Conservation (phyloP, 2,888 invertebrate species). For the Tineola bisselliella region DNA sequence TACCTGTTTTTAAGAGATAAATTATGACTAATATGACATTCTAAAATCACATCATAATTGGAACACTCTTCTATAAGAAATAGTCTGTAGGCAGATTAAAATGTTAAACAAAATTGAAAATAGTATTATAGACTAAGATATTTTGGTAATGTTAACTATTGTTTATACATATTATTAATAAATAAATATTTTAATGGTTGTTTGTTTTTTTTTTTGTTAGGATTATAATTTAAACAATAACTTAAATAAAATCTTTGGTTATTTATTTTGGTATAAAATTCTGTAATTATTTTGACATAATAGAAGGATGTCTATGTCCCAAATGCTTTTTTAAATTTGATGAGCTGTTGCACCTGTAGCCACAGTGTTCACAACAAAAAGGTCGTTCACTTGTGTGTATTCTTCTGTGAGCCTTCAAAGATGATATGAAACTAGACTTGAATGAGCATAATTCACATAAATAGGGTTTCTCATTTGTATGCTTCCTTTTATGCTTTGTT, state of each 20-base stretch:
- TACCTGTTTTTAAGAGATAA: no score
- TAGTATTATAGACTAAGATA: neutral
- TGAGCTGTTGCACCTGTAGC: constrained; percentile 54
- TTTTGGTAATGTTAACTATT: neutral
- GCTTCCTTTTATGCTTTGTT: constrained; percentile 52
- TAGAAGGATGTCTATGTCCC: constrained; percentile 32
- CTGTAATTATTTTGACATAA: neutral
- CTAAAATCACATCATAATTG: no score
- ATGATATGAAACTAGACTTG: constrained; percentile 55
- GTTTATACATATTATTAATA: constrained; percentile 1
- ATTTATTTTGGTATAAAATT: no score
- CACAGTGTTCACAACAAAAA: constrained; percentile 44
- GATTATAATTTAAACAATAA: no score
- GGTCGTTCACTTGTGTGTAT: constrained; percentile 51
- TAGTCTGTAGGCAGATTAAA: neutral
- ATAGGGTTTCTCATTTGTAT: constrained; percentile 53
- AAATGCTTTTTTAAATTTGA: constrained; percentile 61
- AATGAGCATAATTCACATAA: constrained; percentile 58
- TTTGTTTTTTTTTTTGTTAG: neutral
- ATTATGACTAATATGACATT: no score
- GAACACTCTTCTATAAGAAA: no score
- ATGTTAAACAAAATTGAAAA: neutral
- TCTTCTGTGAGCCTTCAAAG: constrained; percentile 51
- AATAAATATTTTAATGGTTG: neutral
- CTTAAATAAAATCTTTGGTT: no score